A percentile compares a stretch with the other conserved stretches of the same genome.
Evolutionary conservation across 2,113 vertebrate species (phyloP).

Genomic region (Malurus cyaneus): DNA sequence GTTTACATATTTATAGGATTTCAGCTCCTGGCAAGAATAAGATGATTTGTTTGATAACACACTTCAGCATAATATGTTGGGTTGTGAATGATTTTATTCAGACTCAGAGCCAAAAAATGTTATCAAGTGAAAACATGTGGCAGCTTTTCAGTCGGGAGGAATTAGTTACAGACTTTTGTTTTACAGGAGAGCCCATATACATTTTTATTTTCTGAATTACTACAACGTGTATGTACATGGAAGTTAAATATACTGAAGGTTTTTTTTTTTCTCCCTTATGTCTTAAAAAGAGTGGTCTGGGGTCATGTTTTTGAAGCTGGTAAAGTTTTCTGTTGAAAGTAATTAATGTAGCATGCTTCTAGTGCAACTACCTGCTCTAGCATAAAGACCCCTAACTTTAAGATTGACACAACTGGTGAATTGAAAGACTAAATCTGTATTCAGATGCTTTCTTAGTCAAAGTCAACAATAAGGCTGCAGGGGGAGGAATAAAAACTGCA

Average conservation of each 20-base stretch:
- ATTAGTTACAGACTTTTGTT: not conserved
- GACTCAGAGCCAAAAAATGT: not conserved
- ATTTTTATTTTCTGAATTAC: not conserved
- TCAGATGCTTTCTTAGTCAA: not conserved
- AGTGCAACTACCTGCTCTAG: fast-evolving
- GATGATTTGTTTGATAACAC: not conserved
- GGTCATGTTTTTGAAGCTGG: not conserved
- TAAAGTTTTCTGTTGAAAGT: not conserved
- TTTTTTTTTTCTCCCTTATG: not conserved
- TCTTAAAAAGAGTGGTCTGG: not conserved
- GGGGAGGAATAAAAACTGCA: not conserved
- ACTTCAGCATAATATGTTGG: not conserved
- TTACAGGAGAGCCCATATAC: not conserved
- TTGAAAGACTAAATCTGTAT: not conserved
- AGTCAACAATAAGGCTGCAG: not conserved
- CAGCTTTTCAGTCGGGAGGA: not conserved
- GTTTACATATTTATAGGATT: not conserved
- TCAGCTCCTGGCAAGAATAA: not conserved
- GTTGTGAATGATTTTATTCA: constrained; percentile 14
- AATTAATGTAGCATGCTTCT: not conserved
- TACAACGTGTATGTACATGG: not conserved
- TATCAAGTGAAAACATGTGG: not conserved
- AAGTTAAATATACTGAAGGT: not conserved
- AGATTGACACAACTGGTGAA: not conserved
- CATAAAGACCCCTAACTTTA: not conserved